Conservation (phyloP, 1,140 invertebrate species). For the Dufourea novaeangliae region DNA sequence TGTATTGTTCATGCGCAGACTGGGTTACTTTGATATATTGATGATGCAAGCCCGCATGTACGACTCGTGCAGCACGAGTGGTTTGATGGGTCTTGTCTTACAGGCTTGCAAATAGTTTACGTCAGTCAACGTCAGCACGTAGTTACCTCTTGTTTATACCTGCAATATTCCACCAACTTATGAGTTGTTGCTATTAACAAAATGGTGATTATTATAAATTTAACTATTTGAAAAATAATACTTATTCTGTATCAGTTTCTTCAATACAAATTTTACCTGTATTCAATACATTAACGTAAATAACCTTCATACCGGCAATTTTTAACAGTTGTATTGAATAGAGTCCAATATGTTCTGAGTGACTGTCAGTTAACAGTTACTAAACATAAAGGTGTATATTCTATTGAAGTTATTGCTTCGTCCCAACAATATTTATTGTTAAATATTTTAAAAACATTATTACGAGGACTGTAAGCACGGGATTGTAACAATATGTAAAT, state of each 20-base stretch:
- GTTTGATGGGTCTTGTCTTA: no score
- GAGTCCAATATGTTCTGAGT: background rate
- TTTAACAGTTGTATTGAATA: background rate
- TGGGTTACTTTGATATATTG: no score
- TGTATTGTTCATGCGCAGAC: no score
- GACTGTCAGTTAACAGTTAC: background rate
- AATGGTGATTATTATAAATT: conserved; percentile 24
- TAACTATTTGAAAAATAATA: background rate
- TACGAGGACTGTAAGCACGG: no score
- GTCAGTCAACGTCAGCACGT: no score
- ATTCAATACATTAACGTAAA: background rate
- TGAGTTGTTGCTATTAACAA: background rate
- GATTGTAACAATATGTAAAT: no score
- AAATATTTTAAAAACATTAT: background rate
- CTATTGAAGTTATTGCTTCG: background rate
- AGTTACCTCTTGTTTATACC: no score
- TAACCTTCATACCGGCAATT: background rate
- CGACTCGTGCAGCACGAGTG: no score
- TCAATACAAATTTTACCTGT: background rate
- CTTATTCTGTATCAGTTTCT: background rate
- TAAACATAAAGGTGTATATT: background rate
- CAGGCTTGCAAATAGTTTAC: no score
- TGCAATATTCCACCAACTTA: no score
- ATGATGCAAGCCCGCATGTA: no score
- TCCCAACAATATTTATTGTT: background rate